Base-by-base conservation (phyloP, 2,113 vertebrate genomes). In the Melanotaenia duboulayi region DNA sequence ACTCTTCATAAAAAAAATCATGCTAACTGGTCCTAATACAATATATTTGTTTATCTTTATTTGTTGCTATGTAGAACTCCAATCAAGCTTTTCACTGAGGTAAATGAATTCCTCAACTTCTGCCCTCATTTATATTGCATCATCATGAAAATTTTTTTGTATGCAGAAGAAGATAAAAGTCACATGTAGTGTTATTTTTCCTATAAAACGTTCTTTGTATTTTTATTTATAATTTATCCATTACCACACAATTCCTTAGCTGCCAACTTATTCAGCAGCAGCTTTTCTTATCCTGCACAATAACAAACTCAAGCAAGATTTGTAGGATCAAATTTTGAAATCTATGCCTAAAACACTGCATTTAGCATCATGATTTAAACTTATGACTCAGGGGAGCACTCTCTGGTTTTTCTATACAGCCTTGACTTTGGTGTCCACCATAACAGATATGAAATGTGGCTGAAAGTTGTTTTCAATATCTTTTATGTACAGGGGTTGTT, bases 401-500 rank as follows among this genome's bases (percentile, higher is more conserved):
- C 0, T 0, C 46, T n/a, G 58, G 16, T 65, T 82, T 77, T 71
- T 35, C 59, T 20, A 60, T 50, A 59, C 24, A 56, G 65, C 54
- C 59, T 78, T 65, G 74, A 58, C 42, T 68, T 55, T 63, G 58
- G 19, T 25, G 4, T 4, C 32, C 24, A 16, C n/a, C 24, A 62
- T 19, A 50, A 2, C 50, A 70, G 7, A 74, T 23, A 42, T 57
- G 55, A 77, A 24, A 65, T 44, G 40, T 20, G 51, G 54, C 66
- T 76, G 37, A 51, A 19, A 32, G 44, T 10, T n/a, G n/a, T n/a
- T n/a, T n/a, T 59, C 57, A 20, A 73, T 16, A n/a, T 72, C 84
- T 79, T 78, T 28, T 69, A 61, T 22, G 64, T 40, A 59, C 50
- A 74, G 71, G 46, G 58, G 37, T 81, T 82, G 59, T 85, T 89